Percentiles rank a stretch among this genome's conserved stretches.
Conservation (phyloP, 2,888 invertebrate species). For the Caenorhabditis angaria region DNA sequence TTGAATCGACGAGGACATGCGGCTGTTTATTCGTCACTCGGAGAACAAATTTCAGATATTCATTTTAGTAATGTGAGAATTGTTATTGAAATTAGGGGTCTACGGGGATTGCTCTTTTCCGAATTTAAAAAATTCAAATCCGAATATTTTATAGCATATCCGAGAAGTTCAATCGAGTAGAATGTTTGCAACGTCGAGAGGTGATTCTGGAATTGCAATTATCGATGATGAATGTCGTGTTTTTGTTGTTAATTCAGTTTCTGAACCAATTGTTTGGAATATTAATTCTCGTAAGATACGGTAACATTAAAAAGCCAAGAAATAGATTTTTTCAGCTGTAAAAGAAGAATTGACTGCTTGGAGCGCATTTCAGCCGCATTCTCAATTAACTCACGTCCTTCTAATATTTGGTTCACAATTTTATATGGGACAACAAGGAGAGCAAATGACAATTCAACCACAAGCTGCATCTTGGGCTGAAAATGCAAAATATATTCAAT, state of each 20-base stretch:
- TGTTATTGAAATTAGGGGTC: not conserved
- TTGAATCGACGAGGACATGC: constrained; percentile 38
- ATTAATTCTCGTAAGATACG: constrained; percentile 43
- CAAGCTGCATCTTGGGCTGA: constrained; percentile 38
- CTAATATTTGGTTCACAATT: constrained; percentile 45
- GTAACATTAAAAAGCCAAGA: not conserved
- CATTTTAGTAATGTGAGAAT: constrained; percentile 26
- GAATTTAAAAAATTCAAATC: not conserved
- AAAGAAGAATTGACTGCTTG: constrained; percentile 47
- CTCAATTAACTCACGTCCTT: constrained; percentile 48
- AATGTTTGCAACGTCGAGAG: constrained; percentile 37
- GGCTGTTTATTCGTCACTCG: constrained; percentile 37
- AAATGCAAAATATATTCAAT: constrained; percentile 24
- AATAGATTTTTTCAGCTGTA: constrained; percentile 17
- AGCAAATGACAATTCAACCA: constrained; percentile 32
- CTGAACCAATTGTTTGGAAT: constrained; percentile 55
- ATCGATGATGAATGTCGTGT: constrained; percentile 53
- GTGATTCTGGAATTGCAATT: constrained; percentile 52
- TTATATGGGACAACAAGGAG: constrained; percentile 52
- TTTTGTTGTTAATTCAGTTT: constrained; percentile 52
- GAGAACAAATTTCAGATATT: constrained; percentile 44
- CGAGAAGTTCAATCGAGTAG: constrained; percentile 27
- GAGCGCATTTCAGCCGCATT: constrained; percentile 47
- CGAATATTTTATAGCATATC: constrained; percentile 3
- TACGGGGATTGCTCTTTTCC: too few species aligned